These are phyloP conservation scores for Sarcophaga bullata DNA, from an alignment of 1,140 invertebrate genomes.

Conservation along the genomic window DNA sequence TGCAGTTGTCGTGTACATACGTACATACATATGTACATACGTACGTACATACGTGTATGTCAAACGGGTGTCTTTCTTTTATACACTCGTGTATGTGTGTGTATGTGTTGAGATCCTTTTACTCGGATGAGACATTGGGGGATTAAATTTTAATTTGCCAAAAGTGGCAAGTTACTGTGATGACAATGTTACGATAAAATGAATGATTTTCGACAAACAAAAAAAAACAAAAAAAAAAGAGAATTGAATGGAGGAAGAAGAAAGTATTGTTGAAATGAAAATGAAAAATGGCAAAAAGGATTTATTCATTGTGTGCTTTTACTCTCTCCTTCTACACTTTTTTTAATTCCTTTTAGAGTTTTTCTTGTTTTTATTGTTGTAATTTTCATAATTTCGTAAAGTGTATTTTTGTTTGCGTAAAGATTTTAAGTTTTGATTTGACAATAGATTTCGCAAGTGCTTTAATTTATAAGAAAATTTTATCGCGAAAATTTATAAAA, in stretches of 20 bases:
- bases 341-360: background rate
- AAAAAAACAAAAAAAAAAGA: background rate
- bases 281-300: no score
- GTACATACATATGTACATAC: background rate
- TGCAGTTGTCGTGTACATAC: constrained; percentile 13
- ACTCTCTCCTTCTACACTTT: no score
- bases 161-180: constrained; percentile 35
- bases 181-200: constrained; percentile 37
- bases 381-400: constrained; percentile 8
- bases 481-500: no score
- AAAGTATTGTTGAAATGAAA: no score
- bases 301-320: no score
- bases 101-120: background rate
- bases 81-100: background rate
- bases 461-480: no score
- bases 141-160: constrained; percentile 40
- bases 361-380: background rate
- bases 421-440: background rate
- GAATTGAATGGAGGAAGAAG: background rate
- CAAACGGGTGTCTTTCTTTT: constrained; percentile 6
- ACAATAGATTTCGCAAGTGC: no score
- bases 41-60: background rate
- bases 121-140: constrained; percentile 23
- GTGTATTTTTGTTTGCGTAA: constrained; percentile 3
- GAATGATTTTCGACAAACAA: constrained; percentile 1